phyloP scores from a whole-genome alignment of 2,797 vertebrate species.

The Enteromius mattozi region DNA sequence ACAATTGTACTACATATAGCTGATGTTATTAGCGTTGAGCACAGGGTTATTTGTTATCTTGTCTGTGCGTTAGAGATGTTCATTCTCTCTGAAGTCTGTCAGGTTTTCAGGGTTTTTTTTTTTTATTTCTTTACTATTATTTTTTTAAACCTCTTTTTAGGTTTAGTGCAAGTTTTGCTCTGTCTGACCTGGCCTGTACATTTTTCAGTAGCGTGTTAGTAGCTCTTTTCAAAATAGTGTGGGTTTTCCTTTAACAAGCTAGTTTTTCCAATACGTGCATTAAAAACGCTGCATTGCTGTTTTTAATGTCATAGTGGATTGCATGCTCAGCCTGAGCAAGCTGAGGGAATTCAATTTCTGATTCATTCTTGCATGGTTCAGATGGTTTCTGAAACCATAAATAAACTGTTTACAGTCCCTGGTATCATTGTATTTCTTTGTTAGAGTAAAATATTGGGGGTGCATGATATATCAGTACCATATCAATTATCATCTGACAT shows the following conservation, averaged over 20 bases:
- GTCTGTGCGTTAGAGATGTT: slow-evolving; percentile 7
- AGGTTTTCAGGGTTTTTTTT: background rate
- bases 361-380: slow-evolving; percentile 9
- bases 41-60: slow-evolving; percentile 42
- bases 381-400: slow-evolving; percentile 15
- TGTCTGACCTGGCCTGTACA: background rate
- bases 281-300: slow-evolving; percentile 29
- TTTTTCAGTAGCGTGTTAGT: background rate
- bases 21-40: slow-evolving; percentile 38
- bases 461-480: background rate
- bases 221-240: background rate
- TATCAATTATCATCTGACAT: background rate
- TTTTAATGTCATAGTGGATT: slow-evolving; percentile 21
- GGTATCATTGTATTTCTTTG: background rate
- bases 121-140: background rate
- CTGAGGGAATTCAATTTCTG: slow-evolving; percentile 1
- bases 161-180: background rate
- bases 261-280: slow-evolving; percentile 14
- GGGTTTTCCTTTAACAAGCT: background rate
- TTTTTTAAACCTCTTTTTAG: background rate
- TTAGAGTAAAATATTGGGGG: background rate
- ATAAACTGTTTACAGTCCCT: background rate
- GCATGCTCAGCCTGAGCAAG: slow-evolving; percentile 21
- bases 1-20: slow-evolving; percentile 16
- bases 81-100: background rate